Evolutionary conservation across 1,140 invertebrate genomes (phyloP).

Genomic region (Rhizoglyphus robini): DNA sequence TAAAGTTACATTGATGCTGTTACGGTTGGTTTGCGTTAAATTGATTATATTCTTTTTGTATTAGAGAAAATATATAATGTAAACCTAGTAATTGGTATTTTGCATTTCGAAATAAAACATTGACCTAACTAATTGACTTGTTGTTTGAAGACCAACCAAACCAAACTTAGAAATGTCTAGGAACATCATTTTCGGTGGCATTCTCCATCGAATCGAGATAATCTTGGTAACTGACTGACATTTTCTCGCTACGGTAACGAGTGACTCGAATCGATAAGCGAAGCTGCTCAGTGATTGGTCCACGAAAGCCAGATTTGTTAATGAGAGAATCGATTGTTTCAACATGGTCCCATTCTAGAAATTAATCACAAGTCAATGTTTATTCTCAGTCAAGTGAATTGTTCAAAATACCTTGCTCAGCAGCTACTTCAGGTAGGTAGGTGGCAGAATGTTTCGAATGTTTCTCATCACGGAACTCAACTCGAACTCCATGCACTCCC

Average conservation of each 20-base stretch:
- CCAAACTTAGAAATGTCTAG: too few relatives aligned
- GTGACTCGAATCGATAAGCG: conserved; percentile 78
- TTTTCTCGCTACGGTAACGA: conserved; percentile 80
- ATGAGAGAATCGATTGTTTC: conserved; percentile 95
- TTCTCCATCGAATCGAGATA: conserved; percentile 39
- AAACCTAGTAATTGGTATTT: too few relatives aligned
- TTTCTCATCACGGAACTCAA: conserved; percentile 90
- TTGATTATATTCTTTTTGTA: too few relatives aligned
- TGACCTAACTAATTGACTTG: too few relatives aligned
- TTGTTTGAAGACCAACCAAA: too few relatives aligned
- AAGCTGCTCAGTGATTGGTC: conserved; percentile 67
- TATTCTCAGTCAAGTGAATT: not conserved
- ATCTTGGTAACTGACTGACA: conserved; percentile 67
- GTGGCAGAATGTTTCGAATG: conserved; percentile 89
- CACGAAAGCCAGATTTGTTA: conserved; percentile 90
- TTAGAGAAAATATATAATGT: too few relatives aligned
- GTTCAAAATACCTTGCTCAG: conserved; percentile 58
- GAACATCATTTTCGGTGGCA: too few relatives aligned
- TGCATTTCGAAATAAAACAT: too few relatives aligned
- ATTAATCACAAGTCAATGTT: conserved; percentile 17
- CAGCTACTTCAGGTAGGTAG: conserved; percentile 91
- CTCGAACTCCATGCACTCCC: conserved; percentile 91
- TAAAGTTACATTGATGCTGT: too few relatives aligned
- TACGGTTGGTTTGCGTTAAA: too few relatives aligned
- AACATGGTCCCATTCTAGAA: conserved; percentile 83